A percentile compares a stretch with the other conserved stretches of the same genome.
phyloP scores from a whole-genome alignment of 2,888 invertebrate species.

The Thymelicus acteon region DNA sequence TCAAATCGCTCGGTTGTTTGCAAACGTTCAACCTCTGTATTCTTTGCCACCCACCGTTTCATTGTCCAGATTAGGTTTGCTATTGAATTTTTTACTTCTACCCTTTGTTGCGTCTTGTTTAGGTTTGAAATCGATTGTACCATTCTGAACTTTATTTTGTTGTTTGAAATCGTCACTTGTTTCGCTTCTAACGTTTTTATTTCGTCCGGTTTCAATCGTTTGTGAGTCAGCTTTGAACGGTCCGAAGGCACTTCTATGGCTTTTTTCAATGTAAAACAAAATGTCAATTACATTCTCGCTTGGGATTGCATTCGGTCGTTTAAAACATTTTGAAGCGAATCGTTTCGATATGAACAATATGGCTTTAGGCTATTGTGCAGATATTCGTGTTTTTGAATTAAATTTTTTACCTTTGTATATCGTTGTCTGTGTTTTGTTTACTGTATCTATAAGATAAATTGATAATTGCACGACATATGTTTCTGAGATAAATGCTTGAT shows the following conservation, averaged over 20 bases:
- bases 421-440: slow-evolving; percentile 6
- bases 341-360: slow-evolving; percentile 57
- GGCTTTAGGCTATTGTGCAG: slow-evolving; percentile 51
- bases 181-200: slow-evolving; percentile 64
- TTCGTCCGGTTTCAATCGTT: slow-evolving; percentile 64
- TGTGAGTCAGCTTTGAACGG: slow-evolving; percentile 75
- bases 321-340: slow-evolving; percentile 40
- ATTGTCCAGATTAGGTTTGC: slow-evolving; percentile 46
- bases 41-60: slow-evolving; percentile 71
- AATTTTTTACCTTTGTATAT: slow-evolving; percentile 21
- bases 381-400: slow-evolving; percentile 37
- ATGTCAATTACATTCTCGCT: slow-evolving; percentile 63
- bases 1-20: slow-evolving; percentile 67
- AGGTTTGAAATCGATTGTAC: slow-evolving; percentile 44
- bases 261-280: slow-evolving; percentile 51
- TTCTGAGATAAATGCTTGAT: too few species aligned
- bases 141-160: slow-evolving; percentile 41
- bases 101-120: slow-evolving; percentile 33
- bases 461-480: too few species aligned
- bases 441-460: slow-evolving; percentile 9
- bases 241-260: slow-evolving; percentile 59
- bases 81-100: slow-evolving; percentile 29
- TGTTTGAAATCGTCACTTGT: slow-evolving; percentile 61
- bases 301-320: slow-evolving; percentile 50
- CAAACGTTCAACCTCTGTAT: slow-evolving; percentile 72